Evolutionary conservation across 2,888 invertebrate species (phyloP), one percentile per base, ranked within the genome.

Genomic region (Lepidocyrtinus sp.): DNA sequence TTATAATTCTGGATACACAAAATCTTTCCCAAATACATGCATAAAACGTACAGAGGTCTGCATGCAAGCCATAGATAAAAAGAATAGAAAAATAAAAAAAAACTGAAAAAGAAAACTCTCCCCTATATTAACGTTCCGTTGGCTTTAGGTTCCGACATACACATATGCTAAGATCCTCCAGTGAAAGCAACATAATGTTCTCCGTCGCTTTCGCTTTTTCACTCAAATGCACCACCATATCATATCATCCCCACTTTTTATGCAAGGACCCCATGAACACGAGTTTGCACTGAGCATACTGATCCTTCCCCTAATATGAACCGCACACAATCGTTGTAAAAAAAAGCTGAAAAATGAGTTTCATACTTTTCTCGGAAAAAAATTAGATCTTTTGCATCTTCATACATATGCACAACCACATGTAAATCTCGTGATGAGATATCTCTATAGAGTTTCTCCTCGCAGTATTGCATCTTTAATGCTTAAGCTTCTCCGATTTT

Each of bases 361-460:
- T 50, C 50, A 50, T 50, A 17, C 50, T n/a, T 7, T 12, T 50
- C 50, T 12, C 50, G 2, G 17, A 50, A 36, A 50, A 50, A 50
- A n/a, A 50, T 50, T 50, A 12, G 2, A 50, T 50, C 50, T 12
- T 50, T 50, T 15, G 50, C 2, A 15, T 1, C 17, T 15, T 15
- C 17, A n/a, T 50, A 17, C 50, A 50, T 50, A 50, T 17, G 50
- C n/a, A 50, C 12, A 50, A 12, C n/a, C n/a, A 50, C 61, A 67
- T 71, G 72, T 72, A 78, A 73, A 78, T 78, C 78, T 61, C 46
- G 25, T 73, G 78, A 68, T 72, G 72, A 78, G 67, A 69, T 50
- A 24, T n/a, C 69, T 62, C 67, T 45, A 59, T 70, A 21, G 36
- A 21, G 45, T 21, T 27, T 36, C 3, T 45, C 59, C 59, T 17